Base-by-base conservation (phyloP, 1,140 invertebrate genomes). In the Aphelinus certus region DNA sequence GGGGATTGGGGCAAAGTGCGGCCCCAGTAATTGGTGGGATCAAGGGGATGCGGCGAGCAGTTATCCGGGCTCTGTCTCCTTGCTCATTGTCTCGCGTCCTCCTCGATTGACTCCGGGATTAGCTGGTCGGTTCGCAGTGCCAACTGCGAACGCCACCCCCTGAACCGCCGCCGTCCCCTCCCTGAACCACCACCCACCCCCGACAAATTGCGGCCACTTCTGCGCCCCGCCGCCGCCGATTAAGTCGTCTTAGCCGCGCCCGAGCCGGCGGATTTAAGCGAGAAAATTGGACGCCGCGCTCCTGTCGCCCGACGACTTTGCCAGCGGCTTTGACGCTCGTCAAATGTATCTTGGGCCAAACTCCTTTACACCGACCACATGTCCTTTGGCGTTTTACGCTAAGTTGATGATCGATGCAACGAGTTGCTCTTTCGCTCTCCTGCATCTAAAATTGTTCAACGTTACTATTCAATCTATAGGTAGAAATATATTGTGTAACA, bases 101-200 rank as follows among this genome's bases (percentile, higher is more conserved):
- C 81, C 81, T 81, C 83, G 80, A 85, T 85, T 82, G 83, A 85
- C 83, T 85, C 80, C 77, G 26, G 67, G 83, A 86, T 86, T 86
- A 85, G 79, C 79, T 79, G 47, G 42, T 60, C 77, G 79, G 72
- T 64, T 79, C 78, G 78, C 51, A 79, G 82, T 83, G 83, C 83
- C 84, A 85, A 86, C 81, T 83, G 83, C 78, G 81, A 82, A 83
- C 83, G 79, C 79, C 26, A 81, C 81, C 79, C 80, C 26, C 80
- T 74, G 58, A 81, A 82, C 81, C 80, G 80, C 81, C 82, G 81
- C 80, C 79, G 76, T 82, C 81, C 83, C 83, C 79, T 80, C 81
- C 26, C 26, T 26, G 26, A 26, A 26, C 26, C 26, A 1, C 61
- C 61, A 43, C 43, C 7, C 60, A 10, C 42, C n/a, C 60, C 7